phyloP scores from a whole-genome alignment of 2,797 vertebrate species.

The Eupleurogrammus muticus region DNA sequence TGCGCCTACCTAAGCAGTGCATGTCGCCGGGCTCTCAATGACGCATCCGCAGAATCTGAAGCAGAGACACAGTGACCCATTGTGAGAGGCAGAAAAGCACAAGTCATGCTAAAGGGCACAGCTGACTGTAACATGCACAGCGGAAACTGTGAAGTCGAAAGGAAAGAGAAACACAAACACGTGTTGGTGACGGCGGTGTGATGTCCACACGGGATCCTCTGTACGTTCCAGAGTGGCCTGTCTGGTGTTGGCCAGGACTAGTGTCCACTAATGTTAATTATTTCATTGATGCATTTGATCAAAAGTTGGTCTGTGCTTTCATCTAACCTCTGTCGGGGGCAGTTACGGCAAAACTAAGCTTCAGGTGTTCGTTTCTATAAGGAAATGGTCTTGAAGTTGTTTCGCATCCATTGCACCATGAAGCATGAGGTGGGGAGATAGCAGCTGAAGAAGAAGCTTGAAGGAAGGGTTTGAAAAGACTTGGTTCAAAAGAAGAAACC shows the following conservation, averaged over 20 bases:
- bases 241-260: slow-evolving; percentile 15
- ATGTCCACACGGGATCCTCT: neutral
- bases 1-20: slow-evolving; percentile 8
- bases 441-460: no score
- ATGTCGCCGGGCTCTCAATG: slow-evolving; percentile 31
- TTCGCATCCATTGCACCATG: no score
- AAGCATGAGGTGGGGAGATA: no score
- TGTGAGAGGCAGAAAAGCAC: slow-evolving; percentile 65
- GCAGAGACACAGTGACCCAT: slow-evolving; percentile 65
- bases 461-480: no score
- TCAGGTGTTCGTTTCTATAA: no score
- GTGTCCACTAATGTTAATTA: no score
- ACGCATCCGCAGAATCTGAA: slow-evolving; percentile 36
- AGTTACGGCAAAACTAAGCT: no score
- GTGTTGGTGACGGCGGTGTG: slow-evolving; percentile 13
- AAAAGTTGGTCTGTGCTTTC: neutral
- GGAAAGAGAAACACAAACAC: slow-evolving; percentile 21
- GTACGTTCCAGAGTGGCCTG: slow-evolving; percentile 22
- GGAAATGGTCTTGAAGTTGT: no score
- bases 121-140: slow-evolving; percentile 52
- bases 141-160: slow-evolving; percentile 19
- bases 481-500: no score
- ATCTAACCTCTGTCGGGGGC: neutral
- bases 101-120: slow-evolving; percentile 68
- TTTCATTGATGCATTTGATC: neutral